Percentiles rank a stretch among this genome's conserved stretches.
Evolutionary conservation across 2,888 invertebrate species (phyloP).

Genomic region (Sicus ferrugineus): DNA sequence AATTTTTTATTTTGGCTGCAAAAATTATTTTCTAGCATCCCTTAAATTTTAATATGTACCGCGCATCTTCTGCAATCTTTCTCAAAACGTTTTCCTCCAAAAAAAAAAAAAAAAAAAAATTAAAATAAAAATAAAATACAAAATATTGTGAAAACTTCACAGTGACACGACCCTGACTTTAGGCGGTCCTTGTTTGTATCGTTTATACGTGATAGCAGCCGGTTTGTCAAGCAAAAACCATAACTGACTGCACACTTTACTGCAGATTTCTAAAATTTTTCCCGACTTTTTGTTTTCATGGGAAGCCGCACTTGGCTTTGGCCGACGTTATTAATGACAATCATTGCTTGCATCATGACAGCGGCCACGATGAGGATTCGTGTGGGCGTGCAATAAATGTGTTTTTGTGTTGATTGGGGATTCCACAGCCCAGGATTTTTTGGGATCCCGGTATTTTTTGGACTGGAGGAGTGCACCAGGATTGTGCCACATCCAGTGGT

Average conservation of each 20-base stretch:
- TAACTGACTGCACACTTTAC: not conserved
- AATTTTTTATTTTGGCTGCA: too few species aligned
- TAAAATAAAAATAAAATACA: too few species aligned
- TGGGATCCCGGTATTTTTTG: too few species aligned
- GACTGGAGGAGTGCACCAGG: too few species aligned
- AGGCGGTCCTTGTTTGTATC: not conserved
- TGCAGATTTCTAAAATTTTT: not conserved
- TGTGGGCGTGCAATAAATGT: constrained; percentile 16
- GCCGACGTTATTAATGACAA: constrained; percentile 48
- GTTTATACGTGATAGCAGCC: not conserved
- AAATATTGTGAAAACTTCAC: not conserved
- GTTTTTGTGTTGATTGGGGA: too few species aligned
- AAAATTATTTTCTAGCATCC: too few species aligned
- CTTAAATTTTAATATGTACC: too few species aligned
- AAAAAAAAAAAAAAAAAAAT: too few species aligned
- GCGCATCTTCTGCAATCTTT: too few species aligned
- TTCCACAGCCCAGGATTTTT: too few species aligned
- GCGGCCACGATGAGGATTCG: not conserved
- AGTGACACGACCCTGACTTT: not conserved
- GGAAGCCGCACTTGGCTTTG: constrained; percentile 40
- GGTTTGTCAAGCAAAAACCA: not conserved
- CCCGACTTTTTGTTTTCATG: not conserved
- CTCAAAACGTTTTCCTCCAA: too few species aligned
- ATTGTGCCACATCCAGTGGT: too few species aligned
- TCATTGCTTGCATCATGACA: constrained; percentile 44